phyloP scores from a whole-genome alignment of 2,797 vertebrate species.

The Yasuhikotakia modesta region DNA sequence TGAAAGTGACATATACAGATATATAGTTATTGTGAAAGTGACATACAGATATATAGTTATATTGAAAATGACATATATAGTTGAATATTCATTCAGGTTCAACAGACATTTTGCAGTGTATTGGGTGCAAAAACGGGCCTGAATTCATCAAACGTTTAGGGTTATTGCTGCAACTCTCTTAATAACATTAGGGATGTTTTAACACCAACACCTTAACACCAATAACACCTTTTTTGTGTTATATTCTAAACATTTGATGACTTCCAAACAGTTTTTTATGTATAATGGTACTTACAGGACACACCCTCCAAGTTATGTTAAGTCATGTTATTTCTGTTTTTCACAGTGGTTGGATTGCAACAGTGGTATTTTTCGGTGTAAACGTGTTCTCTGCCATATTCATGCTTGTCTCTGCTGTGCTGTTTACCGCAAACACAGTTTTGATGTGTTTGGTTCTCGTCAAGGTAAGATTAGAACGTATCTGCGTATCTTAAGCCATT shows the following conservation, averaged over 20 bases:
- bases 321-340: background rate
- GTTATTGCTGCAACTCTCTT: too few relatives aligned
- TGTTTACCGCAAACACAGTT: conserved; percentile 83
- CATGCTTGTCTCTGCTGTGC: conserved; percentile 88
- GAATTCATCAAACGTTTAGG: too few relatives aligned
- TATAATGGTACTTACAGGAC: too few relatives aligned
- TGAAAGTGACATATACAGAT: background rate
- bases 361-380: conserved; percentile 73
- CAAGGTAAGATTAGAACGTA: conserved; percentile 69
- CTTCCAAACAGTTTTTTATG: too few relatives aligned
- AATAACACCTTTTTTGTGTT: too few relatives aligned
- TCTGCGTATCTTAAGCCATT: background rate
- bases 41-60: too few relatives aligned
- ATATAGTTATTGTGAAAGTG: too few relatives aligned
- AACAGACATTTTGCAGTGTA: too few relatives aligned
- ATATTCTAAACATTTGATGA: background rate
- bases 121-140: too few relatives aligned
- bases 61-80: too few relatives aligned
- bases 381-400: conserved; percentile 81
- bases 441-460: conserved; percentile 81
- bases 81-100: background rate
- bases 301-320: background rate
- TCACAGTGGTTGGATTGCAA: conserved; percentile 79
- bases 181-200: too few relatives aligned
- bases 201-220: too few relatives aligned